phyloP scores from a whole-genome alignment of 35 echinoderm and acorn worm species.

The Diadema setosum region DNA sequence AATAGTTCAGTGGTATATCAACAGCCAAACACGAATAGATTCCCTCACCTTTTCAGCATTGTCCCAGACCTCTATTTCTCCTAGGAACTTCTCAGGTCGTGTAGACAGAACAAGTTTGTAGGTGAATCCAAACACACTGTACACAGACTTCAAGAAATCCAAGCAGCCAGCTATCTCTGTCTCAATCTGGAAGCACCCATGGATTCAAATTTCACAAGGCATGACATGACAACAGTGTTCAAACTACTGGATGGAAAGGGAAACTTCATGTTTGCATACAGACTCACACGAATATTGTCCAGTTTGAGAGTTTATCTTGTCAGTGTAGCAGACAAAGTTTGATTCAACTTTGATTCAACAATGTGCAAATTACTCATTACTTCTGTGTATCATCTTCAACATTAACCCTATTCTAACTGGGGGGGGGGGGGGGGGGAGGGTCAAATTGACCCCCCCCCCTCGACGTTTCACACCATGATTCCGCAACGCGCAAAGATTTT shows the following conservation, averaged over 20 bases:
- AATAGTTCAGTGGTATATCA: background rate
- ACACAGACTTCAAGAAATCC: constrained; percentile 83
- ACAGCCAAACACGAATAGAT: background rate
- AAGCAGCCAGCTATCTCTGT: constrained; percentile 78
- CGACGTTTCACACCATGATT: too few species aligned
- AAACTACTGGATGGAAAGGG: background rate
- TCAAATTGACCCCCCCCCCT: too few species aligned
- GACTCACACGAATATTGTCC: too few species aligned
- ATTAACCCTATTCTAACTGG: too few species aligned
- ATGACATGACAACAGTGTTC: background rate
- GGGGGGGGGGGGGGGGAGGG: too few species aligned
- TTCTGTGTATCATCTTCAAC: too few species aligned
- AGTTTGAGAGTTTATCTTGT: too few species aligned
- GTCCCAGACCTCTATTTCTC: constrained; percentile 84
- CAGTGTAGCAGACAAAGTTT: too few species aligned
- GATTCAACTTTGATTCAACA: too few species aligned
- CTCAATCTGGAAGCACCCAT: constrained; percentile 42
- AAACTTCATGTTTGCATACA: background rate
- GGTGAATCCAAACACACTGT: constrained; percentile 86
- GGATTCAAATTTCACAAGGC: background rate
- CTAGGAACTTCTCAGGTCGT: constrained; percentile 83
- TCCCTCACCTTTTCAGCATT: constrained; percentile 86
- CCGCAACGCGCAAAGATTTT: too few species aligned
- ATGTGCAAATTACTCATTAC: too few species aligned
- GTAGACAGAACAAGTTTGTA: constrained; percentile 90